phyloP scores from a whole-genome alignment of 1,140 invertebrate genomes.

The Lepidurus packardi region DNA sequence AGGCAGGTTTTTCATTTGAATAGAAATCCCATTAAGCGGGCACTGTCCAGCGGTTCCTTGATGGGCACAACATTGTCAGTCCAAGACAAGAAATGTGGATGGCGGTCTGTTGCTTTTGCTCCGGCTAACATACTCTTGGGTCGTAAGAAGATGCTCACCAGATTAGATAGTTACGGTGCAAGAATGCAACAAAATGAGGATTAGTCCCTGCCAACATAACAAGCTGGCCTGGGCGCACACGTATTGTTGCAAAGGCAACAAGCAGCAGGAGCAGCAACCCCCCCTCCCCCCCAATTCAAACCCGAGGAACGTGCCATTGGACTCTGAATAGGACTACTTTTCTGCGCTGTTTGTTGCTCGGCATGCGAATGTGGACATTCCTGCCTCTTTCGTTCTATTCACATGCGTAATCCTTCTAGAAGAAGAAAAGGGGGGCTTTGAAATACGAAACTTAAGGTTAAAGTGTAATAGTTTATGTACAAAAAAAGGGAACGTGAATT shows the following conservation, averaged over 20 bases:
- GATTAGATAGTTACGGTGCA: conserved; percentile 21
- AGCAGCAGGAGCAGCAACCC: too few relatives aligned
- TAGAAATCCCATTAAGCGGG: conserved; percentile 14
- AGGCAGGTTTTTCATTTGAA: neutral
- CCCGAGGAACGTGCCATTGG: neutral
- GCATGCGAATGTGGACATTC: conserved; percentile 17
- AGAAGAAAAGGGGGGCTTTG: neutral
- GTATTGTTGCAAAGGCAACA: neutral
- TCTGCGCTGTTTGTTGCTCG: conserved; percentile 20
- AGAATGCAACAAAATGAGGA: conserved; percentile 11
- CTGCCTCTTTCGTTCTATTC: neutral
- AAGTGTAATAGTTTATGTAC: neutral
- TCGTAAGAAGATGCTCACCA: neutral
- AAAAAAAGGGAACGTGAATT: neutral
- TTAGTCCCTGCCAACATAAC: neutral
- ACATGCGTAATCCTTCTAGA: neutral
- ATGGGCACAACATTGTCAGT: neutral
- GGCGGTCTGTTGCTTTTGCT: neutral
- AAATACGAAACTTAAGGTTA: neutral
- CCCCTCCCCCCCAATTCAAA: neutral
- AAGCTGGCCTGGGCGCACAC: neutral
- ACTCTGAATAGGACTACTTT: neutral
- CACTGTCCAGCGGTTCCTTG: conserved; percentile 17
- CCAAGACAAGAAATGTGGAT: conserved; percentile 21
- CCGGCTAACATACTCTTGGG: neutral